phyloP scores from a whole-genome alignment of 2,797 vertebrate species.

The Cuculus canorus region DNA sequence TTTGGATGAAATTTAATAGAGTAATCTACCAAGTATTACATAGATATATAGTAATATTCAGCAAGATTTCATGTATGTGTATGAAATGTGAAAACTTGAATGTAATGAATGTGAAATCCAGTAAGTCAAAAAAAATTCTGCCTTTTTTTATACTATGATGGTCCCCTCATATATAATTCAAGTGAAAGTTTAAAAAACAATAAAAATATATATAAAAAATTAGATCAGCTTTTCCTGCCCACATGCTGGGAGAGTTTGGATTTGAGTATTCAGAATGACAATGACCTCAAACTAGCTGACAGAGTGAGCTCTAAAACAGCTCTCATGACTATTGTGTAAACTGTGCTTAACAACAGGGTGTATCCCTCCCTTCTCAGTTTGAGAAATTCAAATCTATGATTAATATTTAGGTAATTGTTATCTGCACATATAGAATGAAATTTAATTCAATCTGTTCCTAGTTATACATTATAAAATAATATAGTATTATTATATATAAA shows the following conservation, averaged over 20 bases:
- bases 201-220: neutral
- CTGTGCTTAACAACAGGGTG: neutral
- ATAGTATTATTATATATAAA: neutral
- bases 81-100: neutral
- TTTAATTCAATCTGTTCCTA: neutral
- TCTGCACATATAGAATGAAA: neutral
- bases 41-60: neutral
- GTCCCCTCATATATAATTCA: neutral
- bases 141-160: fast-evolving
- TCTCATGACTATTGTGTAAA: neutral
- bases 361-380: neutral
- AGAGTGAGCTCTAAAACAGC: neutral
- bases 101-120: neutral
- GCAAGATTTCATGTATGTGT: neutral
- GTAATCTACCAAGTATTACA: neutral
- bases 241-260: neutral
- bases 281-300: neutral
- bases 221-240: neutral
- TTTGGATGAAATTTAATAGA: neutral
- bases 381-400: neutral
- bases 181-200: neutral
- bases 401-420: neutral
- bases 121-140: neutral
- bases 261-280: neutral
- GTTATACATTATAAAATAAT: neutral